phyloP scores from a whole-genome alignment of 2,888 invertebrate species.

The Coecobrya sp. region DNA sequence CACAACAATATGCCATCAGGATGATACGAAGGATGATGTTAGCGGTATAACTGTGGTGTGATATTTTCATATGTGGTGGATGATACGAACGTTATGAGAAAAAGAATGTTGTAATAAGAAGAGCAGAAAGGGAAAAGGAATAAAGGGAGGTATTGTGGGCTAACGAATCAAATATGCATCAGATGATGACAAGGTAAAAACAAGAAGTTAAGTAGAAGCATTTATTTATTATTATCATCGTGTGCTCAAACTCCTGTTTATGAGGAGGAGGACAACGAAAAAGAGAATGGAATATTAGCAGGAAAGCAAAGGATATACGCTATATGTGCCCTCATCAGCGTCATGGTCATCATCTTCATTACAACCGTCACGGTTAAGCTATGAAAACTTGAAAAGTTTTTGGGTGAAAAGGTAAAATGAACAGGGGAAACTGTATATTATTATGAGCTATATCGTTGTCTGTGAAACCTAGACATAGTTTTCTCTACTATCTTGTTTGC shows the following conservation, averaged over 20 bases:
- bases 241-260: background rate
- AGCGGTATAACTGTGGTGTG: background rate
- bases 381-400: background rate
- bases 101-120: background rate
- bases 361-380: background rate
- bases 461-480: background rate
- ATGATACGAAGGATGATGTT: background rate
- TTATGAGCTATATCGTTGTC: background rate
- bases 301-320: background rate
- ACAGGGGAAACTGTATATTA: background rate
- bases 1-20: background rate
- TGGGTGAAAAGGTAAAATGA: background rate
- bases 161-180: conserved; percentile 64
- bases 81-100: background rate
- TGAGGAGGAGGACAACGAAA: background rate
- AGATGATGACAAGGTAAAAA: conserved; percentile 59
- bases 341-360: background rate
- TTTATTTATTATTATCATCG: conserved; percentile 2
- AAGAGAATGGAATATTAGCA: background rate
- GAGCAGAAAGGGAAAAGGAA: background rate
- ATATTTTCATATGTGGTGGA: conserved; percentile 23
- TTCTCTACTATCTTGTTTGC: background rate
- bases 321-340: background rate
- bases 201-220: conserved; percentile 61
- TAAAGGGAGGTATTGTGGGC: conserved; percentile 4